A percentile compares a stretch with the other conserved stretches of the same genome.
Conservation (phyloP, 92 coral and sea anemone genomes). For the Siderastrea radians region DNA sequence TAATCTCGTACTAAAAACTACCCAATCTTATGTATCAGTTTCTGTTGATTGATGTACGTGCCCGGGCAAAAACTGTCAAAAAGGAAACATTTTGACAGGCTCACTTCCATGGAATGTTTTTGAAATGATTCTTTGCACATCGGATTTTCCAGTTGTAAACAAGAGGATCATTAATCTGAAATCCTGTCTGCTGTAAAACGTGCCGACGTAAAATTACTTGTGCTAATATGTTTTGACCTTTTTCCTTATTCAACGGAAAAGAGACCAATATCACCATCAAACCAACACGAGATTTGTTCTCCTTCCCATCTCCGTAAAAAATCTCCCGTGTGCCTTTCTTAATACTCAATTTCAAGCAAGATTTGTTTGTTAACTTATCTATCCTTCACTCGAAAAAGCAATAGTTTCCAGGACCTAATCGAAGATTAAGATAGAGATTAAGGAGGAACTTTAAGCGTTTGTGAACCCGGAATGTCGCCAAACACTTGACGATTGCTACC, state of each 20-base stretch:
- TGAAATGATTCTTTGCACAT: not conserved
- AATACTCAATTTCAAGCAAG: not conserved
- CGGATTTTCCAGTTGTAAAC: conserved; percentile 14
- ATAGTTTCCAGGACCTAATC: not conserved
- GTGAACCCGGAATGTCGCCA: not conserved
- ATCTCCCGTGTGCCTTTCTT: not conserved
- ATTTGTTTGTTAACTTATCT: not conserved
- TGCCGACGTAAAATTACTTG: not conserved
- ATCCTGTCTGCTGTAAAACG: not conserved
- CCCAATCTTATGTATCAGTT: not conserved
- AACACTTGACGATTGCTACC: not conserved
- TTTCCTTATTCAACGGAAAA: not conserved
- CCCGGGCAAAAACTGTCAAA: conserved; percentile 5
- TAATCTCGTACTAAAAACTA: not conserved
- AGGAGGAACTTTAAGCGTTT: not conserved
- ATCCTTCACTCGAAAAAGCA: not conserved
- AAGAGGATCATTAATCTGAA: not conserved
- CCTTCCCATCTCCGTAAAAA: not conserved
- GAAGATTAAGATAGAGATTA: conserved; percentile 15
- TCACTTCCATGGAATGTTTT: not conserved
- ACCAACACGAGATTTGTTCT: not conserved
- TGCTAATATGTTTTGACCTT: not conserved
- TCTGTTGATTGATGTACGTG: not conserved
- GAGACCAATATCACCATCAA: not conserved
- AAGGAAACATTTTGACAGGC: not conserved